Conservation (phyloP, 2,888 invertebrate genomes). For the Hypercompe scribonia region DNA sequence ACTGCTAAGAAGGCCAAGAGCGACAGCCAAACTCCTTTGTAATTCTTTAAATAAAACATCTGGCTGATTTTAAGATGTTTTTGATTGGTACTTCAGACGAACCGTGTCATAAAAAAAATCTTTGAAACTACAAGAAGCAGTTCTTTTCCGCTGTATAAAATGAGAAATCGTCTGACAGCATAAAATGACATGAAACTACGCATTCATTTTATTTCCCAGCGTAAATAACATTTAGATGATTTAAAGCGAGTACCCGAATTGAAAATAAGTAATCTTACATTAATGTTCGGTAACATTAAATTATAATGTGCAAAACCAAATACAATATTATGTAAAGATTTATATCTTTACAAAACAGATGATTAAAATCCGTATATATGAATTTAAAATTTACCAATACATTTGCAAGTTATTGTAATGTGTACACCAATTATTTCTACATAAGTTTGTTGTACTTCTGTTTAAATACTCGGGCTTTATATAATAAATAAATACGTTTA, state of each 20-base stretch:
- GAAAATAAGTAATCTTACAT: neutral
- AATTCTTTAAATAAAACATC: neutral
- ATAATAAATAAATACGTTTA: neutral
- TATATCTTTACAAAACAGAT: neutral
- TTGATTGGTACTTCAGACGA: neutral
- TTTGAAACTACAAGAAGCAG: neutral
- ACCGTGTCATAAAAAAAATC: neutral
- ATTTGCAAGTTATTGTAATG: neutral
- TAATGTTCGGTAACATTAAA: neutral
- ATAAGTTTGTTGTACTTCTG: neutral
- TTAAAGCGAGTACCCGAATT: neutral
- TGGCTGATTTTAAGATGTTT: neutral
- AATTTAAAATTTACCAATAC: neutral
- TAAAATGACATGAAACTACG: neutral
- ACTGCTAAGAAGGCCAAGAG: neutral
- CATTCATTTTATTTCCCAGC: neutral
- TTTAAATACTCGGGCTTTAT: neutral
- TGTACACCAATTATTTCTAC: neutral
- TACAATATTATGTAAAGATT: conserved; percentile 4
- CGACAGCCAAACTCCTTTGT: neutral
- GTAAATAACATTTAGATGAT: neutral
- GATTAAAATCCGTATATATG: neutral
- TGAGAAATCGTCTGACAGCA: neutral
- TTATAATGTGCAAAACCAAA: neutral
- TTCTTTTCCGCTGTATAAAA: neutral